phyloP scores from a whole-genome alignment of 2,113 vertebrate genomes.

The Xiphophorus hellerii region DNA sequence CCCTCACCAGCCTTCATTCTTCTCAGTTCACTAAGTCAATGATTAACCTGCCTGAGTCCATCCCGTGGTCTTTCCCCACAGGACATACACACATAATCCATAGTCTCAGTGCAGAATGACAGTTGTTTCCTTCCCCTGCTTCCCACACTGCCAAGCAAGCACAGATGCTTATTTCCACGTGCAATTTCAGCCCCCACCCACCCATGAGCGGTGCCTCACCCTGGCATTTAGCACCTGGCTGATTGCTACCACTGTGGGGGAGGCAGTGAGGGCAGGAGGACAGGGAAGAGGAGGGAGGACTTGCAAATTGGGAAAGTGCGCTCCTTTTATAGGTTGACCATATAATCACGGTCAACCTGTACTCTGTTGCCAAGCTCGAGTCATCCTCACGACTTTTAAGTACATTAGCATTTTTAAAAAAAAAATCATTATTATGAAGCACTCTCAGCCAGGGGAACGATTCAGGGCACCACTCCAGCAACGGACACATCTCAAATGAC shows the following conservation, averaged over 20 bases:
- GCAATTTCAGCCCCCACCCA: slow-evolving; percentile 55
- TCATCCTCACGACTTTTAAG: slow-evolving; percentile 33
- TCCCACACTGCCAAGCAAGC: slow-evolving; percentile 67
- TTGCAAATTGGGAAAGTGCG: slow-evolving; percentile 61
- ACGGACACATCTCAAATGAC: slow-evolving; percentile 67
- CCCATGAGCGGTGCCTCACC: slow-evolving; percentile 66
- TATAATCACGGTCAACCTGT: slow-evolving; percentile 62
- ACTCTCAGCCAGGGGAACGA: slow-evolving; percentile 38
- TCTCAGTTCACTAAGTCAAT: slow-evolving; percentile 64
- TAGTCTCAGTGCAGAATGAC: slow-evolving; percentile 63
- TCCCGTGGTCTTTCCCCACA: slow-evolving; percentile 27
- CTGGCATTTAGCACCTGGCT: slow-evolving; percentile 81
- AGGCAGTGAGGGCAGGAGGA: slow-evolving; percentile 42
- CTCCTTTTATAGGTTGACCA: slow-evolving; percentile 56
- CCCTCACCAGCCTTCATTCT: slow-evolving; percentile 10
- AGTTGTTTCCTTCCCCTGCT: slow-evolving; percentile 77
- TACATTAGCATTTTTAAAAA: not conserved
- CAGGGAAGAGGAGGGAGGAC: slow-evolving; percentile 38
- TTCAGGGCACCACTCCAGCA: slow-evolving; percentile 49
- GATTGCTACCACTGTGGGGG: slow-evolving; percentile 73
- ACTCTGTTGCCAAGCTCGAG: slow-evolving; percentile 30
- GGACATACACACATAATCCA: slow-evolving; percentile 14
- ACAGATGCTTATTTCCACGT: slow-evolving; percentile 78
- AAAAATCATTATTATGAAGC: slow-evolving; percentile 3
- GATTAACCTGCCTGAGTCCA: slow-evolving; percentile 68